phyloP scores from a whole-genome alignment of 2,113 vertebrate genomes.

The Rousettus leschenaultii region DNA sequence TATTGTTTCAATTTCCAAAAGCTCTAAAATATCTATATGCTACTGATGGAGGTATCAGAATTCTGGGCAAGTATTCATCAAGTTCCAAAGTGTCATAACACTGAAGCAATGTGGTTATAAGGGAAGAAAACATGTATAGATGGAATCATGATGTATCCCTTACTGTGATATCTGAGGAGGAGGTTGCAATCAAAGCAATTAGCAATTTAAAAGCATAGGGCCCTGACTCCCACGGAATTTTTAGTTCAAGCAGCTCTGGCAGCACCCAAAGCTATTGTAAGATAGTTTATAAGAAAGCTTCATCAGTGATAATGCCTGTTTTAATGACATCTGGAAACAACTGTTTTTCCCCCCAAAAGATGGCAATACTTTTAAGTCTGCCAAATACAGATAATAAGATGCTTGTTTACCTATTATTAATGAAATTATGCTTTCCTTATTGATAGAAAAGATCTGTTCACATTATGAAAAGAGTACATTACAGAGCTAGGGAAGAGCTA shows the following conservation, averaged over 20 bases:
- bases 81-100: constrained; percentile 55
- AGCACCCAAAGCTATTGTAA: constrained; percentile 58
- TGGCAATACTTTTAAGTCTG: constrained; percentile 53
- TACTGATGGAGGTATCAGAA: constrained; percentile 31
- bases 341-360: constrained; percentile 57
- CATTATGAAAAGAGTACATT: constrained; percentile 51
- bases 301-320: constrained; percentile 47
- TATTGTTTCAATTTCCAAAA: constrained; percentile 39
- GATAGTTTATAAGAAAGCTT: constrained; percentile 44
- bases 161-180: constrained; percentile 56
- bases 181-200: constrained; percentile 67
- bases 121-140: constrained; percentile 51
- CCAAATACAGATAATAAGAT: constrained; percentile 64
- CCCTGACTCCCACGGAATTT: constrained; percentile 59
- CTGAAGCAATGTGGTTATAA: constrained; percentile 45
- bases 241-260: constrained; percentile 51
- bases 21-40: neutral
- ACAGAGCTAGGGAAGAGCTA: constrained; percentile 10
- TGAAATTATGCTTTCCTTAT: constrained; percentile 68
- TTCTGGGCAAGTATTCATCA: constrained; percentile 17
- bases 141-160: constrained; percentile 40
- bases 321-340: constrained; percentile 71
- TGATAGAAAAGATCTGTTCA: constrained; percentile 60
- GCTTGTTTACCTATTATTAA: constrained; percentile 70
- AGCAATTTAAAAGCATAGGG: constrained; percentile 56